Conservation (phyloP, 2,113 vertebrate species). For the Lota lota region DNA sequence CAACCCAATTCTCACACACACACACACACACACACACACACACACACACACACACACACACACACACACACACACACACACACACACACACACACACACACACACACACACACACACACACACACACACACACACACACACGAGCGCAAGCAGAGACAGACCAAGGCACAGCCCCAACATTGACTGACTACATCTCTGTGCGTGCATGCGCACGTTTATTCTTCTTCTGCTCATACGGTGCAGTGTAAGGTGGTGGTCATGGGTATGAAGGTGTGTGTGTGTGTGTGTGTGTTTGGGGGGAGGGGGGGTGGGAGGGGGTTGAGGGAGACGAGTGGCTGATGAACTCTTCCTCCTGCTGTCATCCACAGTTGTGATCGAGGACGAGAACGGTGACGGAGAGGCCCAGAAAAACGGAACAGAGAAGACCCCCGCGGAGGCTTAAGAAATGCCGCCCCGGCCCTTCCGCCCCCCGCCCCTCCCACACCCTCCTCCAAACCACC, state of each 20-base stretch:
- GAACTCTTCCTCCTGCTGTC: slow-evolving; percentile 61
- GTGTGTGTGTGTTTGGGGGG: not conserved
- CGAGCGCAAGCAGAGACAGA: no score
- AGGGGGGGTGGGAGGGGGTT: not conserved
- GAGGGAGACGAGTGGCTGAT: slow-evolving; percentile 30
- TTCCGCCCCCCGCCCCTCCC: not conserved
- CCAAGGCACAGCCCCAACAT: no score
- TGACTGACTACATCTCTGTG: not conserved
- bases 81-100: not conserved
- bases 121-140: no score
- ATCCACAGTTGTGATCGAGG: slow-evolving; percentile 73
- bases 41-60: no score
- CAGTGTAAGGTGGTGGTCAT: not conserved
- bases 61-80: not conserved
- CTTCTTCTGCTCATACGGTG: not conserved
- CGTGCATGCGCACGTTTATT: not conserved
- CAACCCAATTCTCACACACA: not conserved
- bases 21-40: not conserved
- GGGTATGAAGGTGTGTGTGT: not conserved
- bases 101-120: no score
- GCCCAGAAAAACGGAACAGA: slow-evolving; percentile 71
- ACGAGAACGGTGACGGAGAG: slow-evolving; percentile 67
- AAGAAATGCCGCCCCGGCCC: slow-evolving; percentile 35
- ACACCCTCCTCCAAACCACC: not conserved
- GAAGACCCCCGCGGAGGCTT: slow-evolving; percentile 73